These are phyloP conservation scores for Archivesica marissinica DNA, from an alignment of 1,140 invertebrate species.

Conservation along the genomic window DNA sequence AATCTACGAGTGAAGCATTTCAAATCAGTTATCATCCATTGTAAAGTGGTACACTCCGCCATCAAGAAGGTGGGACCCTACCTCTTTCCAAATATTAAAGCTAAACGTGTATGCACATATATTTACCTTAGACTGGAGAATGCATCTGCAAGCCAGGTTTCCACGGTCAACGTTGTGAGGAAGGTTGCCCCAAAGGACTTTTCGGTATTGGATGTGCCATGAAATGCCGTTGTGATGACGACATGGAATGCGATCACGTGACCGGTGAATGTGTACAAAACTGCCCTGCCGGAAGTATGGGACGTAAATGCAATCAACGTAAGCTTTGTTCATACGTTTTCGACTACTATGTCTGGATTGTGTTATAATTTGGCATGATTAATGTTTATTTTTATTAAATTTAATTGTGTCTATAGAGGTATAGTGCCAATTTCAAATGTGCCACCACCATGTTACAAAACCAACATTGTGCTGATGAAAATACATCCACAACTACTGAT, in stretches of 20 bases:
- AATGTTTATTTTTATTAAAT: too few relatives aligned
- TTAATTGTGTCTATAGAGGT: too few relatives aligned
- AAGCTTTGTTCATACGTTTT: conserved; percentile 59
- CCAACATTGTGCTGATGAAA: too few relatives aligned
- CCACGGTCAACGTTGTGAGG: conserved; percentile 75
- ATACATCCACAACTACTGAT: too few relatives aligned
- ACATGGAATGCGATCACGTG: conserved; percentile 91
- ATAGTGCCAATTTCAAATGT: too few relatives aligned
- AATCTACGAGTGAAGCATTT: too few relatives aligned
- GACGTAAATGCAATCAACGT: conserved; percentile 90
- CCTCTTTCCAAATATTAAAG: too few relatives aligned
- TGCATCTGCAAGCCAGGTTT: conserved; percentile 94
- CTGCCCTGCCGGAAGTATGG: conserved; percentile 94
- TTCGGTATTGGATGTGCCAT: conserved; percentile 82
- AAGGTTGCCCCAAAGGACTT: conserved; percentile 78
- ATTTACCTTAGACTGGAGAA: conserved; percentile 88
- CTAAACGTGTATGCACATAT: neutral
- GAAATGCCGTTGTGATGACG: conserved; percentile 81
- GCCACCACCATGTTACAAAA: too few relatives aligned
- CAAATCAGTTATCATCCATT: too few relatives aligned
- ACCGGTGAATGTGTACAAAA: conserved; percentile 91
- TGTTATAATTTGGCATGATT: too few relatives aligned
- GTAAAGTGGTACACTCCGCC: too few relatives aligned
- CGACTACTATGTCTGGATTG: neutral
- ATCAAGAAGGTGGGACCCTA: too few relatives aligned